Conservation (phyloP, 2,888 invertebrate genomes). For the Noctua pronuba region DNA sequence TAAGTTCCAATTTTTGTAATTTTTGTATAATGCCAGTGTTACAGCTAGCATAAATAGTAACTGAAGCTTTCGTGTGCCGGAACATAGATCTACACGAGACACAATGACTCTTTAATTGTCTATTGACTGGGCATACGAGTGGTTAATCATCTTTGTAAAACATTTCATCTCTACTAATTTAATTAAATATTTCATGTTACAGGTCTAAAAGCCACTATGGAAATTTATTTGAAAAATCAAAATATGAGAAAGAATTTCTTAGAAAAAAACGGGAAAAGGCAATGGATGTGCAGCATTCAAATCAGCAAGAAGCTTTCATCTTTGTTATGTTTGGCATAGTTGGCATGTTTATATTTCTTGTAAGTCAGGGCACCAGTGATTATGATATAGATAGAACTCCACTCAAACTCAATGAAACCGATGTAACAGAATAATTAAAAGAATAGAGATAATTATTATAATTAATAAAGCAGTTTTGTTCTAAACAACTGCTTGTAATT, state of each 20-base stretch:
- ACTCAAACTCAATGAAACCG: neutral
- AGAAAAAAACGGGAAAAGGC: slow-evolving; percentile 68
- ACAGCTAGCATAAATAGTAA: neutral
- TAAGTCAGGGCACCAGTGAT: slow-evolving; percentile 75
- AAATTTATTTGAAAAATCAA: slow-evolving; percentile 76
- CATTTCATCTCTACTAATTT: neutral
- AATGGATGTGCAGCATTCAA: slow-evolving; percentile 55
- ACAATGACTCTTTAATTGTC: too few species aligned
- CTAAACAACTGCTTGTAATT: neutral
- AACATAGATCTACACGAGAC: too few species aligned
- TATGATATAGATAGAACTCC: slow-evolving; percentile 74
- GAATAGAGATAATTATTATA: slow-evolving; percentile 8
- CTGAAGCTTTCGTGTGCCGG: too few species aligned
- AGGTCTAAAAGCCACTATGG: slow-evolving; percentile 90
- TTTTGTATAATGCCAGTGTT: neutral
- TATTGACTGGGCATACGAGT: too few species aligned
- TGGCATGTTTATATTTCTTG: slow-evolving; percentile 72
- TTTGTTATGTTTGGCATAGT: slow-evolving; percentile 73
- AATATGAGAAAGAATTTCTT: slow-evolving; percentile 76
- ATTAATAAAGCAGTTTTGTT: neutral
- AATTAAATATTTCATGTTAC: slow-evolving; percentile 61
- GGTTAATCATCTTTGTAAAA: neutral
- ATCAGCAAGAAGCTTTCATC: slow-evolving; percentile 76
- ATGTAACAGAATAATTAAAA: neutral
- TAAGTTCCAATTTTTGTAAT: neutral